phyloP scores from a whole-genome alignment of 2,888 invertebrate species.

The Pogonocherus hispidulus region DNA sequence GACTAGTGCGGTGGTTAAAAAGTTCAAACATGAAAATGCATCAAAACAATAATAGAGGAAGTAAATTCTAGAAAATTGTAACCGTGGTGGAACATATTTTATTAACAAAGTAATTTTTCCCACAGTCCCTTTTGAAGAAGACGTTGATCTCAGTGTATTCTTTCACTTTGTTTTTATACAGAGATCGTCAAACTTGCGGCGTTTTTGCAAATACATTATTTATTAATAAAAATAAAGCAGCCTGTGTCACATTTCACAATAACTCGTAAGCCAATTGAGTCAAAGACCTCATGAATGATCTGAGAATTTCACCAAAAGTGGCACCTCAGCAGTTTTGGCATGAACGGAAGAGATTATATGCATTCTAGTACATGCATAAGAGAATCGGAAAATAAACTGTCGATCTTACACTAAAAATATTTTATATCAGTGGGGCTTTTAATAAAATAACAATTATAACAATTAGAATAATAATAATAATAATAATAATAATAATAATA shows the following conservation, averaged over 20 bases:
- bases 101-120: conserved; percentile 35
- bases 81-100: conserved; percentile 14
- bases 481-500: too few relatives aligned
- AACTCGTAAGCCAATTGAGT: conserved; percentile 21
- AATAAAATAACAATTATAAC: too few relatives aligned
- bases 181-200: conserved; percentile 47
- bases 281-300: conserved; percentile 29
- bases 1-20: too few relatives aligned
- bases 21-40: too few relatives aligned
- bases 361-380: not conserved
- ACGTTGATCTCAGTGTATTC: conserved; percentile 48
- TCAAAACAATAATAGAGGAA: too few relatives aligned
- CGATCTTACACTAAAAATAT: too few relatives aligned
- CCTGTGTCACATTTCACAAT: conserved; percentile 21
- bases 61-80: too few relatives aligned
- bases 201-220: conserved; percentile 36
- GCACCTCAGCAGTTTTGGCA: not conserved
- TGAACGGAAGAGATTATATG: not conserved
- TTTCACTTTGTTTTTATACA: conserved; percentile 47
- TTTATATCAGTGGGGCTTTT: too few relatives aligned
- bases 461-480: too few relatives aligned
- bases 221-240: conserved; percentile 32
- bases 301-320: conserved; percentile 17
- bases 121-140: conserved; percentile 34
- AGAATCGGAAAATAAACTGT: too few relatives aligned